These are phyloP conservation scores for Orchesella cincta DNA, from an alignment of 1,140 invertebrate species.

Conservation along the genomic window DNA sequence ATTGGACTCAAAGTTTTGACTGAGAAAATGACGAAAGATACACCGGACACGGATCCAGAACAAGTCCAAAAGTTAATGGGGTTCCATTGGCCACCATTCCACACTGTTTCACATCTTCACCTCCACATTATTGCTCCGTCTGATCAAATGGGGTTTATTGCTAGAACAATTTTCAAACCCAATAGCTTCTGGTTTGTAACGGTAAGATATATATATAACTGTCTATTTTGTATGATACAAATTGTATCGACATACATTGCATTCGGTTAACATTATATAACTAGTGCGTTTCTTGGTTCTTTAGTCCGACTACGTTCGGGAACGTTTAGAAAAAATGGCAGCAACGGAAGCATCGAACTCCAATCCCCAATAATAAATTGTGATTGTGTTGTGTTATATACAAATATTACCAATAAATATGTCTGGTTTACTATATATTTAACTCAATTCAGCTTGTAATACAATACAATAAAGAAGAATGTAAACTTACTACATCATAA, in stretches of 20 bases:
- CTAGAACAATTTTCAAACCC: slow-evolving; percentile 70
- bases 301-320: not conserved
- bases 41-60: slow-evolving; percentile 21
- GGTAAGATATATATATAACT: not conserved
- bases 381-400: too few species aligned
- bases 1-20: slow-evolving; percentile 62
- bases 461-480: too few species aligned
- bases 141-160: slow-evolving; percentile 71
- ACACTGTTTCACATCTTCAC: slow-evolving; percentile 79
- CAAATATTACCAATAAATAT: too few species aligned
- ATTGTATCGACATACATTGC: not conserved
- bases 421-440: too few species aligned
- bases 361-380: too few species aligned
- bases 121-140: slow-evolving; percentile 81
- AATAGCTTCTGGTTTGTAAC: slow-evolving; percentile 81
- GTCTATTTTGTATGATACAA: not conserved
- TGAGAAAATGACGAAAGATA: slow-evolving; percentile 55
- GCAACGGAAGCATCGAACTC: not conserved
- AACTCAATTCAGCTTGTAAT: too few species aligned
- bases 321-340: not conserved
- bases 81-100: slow-evolving; percentile 90
- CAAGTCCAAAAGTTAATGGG: slow-evolving; percentile 60
- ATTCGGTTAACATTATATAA: not conserved
- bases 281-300: not conserved
- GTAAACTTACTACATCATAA: too few species aligned